These are phyloP conservation scores for Amorpha juglandis DNA, from an alignment of 2,888 invertebrate genomes.

Conservation along the genomic window DNA sequence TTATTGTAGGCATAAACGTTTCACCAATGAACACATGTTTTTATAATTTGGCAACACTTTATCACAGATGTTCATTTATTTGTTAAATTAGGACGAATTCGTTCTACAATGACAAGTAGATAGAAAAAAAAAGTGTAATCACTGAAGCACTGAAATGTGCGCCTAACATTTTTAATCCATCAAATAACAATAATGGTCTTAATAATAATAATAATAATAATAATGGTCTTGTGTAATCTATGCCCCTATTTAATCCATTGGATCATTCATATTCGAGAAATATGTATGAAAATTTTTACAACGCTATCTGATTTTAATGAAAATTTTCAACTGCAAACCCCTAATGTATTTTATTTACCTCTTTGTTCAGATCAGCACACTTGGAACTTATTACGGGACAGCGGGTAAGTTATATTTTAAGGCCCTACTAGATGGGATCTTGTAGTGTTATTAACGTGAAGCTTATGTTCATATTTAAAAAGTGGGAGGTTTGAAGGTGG, in stretches of 20 bases:
- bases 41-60: slow-evolving; percentile 19
- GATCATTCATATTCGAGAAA: not conserved
- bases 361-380: slow-evolving; percentile 78
- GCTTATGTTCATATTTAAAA: no score
- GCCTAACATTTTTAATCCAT: slow-evolving; percentile 4
- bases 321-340: no score
- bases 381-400: slow-evolving; percentile 85
- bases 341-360: no score
- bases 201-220: no score
- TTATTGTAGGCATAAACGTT: not conserved
- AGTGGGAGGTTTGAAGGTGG: no score
- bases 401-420: slow-evolving; percentile 69
- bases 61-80: slow-evolving; percentile 2
- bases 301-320: not conserved
- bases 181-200: no score
- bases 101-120: not conserved
- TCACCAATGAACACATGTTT: slow-evolving; percentile 3
- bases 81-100: not conserved
- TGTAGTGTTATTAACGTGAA: no score
- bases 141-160: slow-evolving; percentile 18
- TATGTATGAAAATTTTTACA: not conserved
- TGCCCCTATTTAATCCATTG: not conserved
- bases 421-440: no score
- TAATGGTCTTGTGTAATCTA: not conserved
- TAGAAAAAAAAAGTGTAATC: not conserved